Percentiles rank a stretch among this genome's conserved stretches.
phyloP scores from a whole-genome alignment of 2,113 vertebrate genomes.

The Erpornis zantholeuca region DNA sequence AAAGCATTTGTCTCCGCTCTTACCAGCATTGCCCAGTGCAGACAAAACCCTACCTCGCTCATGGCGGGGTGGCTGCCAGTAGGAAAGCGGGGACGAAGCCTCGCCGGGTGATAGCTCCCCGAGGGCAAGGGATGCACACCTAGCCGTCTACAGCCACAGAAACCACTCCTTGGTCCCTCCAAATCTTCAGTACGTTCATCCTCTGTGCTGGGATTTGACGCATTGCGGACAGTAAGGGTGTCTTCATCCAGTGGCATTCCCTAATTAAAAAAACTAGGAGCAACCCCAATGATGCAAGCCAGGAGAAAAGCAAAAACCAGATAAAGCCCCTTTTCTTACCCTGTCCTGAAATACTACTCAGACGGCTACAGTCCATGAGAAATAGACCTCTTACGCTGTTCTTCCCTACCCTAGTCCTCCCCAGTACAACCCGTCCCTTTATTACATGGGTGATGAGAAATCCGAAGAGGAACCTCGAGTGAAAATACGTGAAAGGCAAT shows the following conservation, averaged over 20 bases:
- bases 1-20: neutral
- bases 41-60: neutral
- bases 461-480: neutral
- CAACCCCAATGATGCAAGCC: neutral
- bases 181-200: neutral
- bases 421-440: neutral
- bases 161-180: neutral
- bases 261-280: conserved; percentile 49
- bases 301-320: neutral
- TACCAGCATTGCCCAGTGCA: neutral
- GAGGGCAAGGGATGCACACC: neutral
- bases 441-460: neutral
- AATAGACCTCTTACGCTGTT: neutral
- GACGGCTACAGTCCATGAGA: neutral
- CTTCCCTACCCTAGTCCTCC: neutral
- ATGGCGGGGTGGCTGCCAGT: neutral
- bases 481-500: neutral
- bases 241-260: conserved; percentile 1
- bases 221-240: conserved; percentile 35
- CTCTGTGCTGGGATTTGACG: neutral
- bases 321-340: conserved; percentile 32
- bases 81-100: neutral
- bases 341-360: neutral
- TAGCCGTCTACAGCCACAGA: neutral
- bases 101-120: neutral